phyloP scores from a whole-genome alignment of 53 echinoderm and acorn worm species.

The Astropecten irregularis region DNA sequence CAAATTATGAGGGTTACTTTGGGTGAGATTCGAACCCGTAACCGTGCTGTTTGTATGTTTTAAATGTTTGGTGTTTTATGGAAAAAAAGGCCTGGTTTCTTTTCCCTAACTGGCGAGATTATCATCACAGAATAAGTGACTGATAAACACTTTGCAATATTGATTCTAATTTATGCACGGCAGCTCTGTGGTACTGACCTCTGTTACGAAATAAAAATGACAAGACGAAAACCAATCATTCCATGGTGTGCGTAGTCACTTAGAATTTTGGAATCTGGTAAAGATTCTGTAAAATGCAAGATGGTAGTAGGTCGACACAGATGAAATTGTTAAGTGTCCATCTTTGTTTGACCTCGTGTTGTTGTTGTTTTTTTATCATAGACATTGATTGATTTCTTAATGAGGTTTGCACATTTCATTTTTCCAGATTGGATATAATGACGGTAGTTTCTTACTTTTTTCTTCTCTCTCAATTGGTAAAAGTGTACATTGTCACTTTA shows the following conservation, averaged over 20 bases:
- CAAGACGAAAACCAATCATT: too few species aligned
- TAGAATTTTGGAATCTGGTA: constrained; percentile 1
- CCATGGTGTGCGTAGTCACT: constrained; percentile 39
- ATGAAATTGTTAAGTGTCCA: constrained; percentile 12
- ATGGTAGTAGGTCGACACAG: constrained; percentile 3
- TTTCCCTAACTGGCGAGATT: too few species aligned
- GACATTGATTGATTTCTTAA: constrained; percentile 41
- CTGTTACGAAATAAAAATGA: too few species aligned
- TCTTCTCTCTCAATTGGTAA: constrained; percentile 53
- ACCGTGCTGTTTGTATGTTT: too few species aligned
- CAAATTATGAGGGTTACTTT: too few species aligned
- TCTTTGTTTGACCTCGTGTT: constrained; percentile 33
- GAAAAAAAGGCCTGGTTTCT: too few species aligned
- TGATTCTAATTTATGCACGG: too few species aligned
- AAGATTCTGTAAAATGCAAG: not conserved
- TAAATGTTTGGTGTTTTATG: too few species aligned
- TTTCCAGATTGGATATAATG: constrained; percentile 45
- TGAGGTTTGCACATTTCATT: constrained; percentile 58
- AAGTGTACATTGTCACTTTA: constrained; percentile 76
- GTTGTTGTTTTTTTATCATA: constrained; percentile 5
- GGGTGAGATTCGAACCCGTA: too few species aligned
- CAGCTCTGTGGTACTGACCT: too few species aligned
- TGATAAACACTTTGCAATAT: too few species aligned
- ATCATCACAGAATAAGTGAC: too few species aligned
- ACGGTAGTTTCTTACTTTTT: constrained; percentile 55